Conservation (phyloP, 2,113 vertebrate genomes). For the Tauraco erythrolophus region DNA sequence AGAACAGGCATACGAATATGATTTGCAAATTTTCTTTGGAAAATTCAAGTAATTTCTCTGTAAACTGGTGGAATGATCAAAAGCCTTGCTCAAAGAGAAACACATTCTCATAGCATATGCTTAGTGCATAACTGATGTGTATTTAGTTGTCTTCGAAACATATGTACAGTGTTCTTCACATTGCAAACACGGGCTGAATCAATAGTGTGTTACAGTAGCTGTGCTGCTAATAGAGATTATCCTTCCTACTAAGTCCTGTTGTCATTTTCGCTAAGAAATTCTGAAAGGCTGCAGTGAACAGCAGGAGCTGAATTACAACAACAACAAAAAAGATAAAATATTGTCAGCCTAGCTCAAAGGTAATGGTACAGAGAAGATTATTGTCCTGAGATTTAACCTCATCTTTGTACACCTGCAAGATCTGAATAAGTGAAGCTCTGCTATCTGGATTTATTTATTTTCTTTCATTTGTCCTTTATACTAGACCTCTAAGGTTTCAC, state of each 20-base stretch:
- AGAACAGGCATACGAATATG: neutral
- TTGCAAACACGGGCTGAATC: neutral
- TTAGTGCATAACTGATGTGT: neutral
- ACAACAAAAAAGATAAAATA: neutral
- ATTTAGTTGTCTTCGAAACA: neutral
- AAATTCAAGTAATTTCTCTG: neutral
- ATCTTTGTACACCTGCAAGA: neutral
- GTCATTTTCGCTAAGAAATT: neutral
- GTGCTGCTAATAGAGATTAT: neutral
- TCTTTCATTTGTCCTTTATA: neutral
- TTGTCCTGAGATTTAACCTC: conserved; percentile 8
- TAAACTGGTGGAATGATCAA: neutral
- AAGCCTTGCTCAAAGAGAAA: neutral
- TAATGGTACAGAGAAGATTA: neutral
- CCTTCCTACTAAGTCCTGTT: neutral
- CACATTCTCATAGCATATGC: neutral
- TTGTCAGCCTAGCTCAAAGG: neutral
- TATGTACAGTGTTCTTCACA: neutral
- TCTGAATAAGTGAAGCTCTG: neutral
- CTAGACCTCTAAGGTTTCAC: neutral
- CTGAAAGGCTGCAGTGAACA: neutral
- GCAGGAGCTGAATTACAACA: neutral
- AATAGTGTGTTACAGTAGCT: neutral
- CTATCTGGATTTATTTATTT: neutral
- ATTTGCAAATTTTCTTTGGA: neutral